These are phyloP conservation scores for Bradynema listronoti DNA, from an alignment of 1,140 invertebrate species.

Conservation along the genomic window DNA sequence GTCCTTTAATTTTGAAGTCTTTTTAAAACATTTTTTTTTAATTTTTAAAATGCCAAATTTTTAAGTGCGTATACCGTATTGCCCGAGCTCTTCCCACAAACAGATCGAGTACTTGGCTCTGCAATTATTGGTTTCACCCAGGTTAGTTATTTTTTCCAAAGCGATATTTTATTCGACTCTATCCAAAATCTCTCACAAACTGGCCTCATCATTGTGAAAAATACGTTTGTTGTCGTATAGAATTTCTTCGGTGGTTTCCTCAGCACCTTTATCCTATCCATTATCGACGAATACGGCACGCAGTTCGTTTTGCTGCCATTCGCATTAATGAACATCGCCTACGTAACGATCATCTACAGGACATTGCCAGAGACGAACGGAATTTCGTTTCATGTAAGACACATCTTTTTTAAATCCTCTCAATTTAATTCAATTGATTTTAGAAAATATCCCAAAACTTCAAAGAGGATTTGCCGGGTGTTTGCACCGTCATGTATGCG, in stretches of 20 bases:
- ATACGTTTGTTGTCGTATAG: no score
- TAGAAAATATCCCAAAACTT: conserved; percentile 9
- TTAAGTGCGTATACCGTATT: conserved; percentile 33
- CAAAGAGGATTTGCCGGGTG: conserved; percentile 4
- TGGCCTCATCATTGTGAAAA: no score
- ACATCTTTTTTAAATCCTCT: not conserved
- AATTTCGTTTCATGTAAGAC: conserved; percentile 37
- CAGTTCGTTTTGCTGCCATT: conserved; percentile 36
- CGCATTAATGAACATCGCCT: conserved; percentile 36
- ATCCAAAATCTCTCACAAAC: no score
- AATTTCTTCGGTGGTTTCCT: conserved; percentile 37
- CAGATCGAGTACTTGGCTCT: conserved; percentile 33
- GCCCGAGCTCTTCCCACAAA: conserved; percentile 35
- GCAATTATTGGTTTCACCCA: conserved; percentile 37
- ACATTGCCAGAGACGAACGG: conserved; percentile 36
- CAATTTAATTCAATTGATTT: conserved; percentile 10
- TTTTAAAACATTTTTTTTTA: not conserved
- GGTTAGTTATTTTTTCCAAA: no score
- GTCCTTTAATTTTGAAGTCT: not conserved
- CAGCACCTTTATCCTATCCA: conserved; percentile 23
- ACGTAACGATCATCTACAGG: conserved; percentile 23
- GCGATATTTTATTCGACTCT: no score
- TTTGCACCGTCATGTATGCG: no score
- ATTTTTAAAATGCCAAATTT: no score
- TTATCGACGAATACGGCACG: conserved; percentile 35